Percentiles rank a stretch among this genome's conserved stretches.
phyloP scores from a whole-genome alignment of 2,113 vertebrate species.

The Antechinus flavipes region DNA sequence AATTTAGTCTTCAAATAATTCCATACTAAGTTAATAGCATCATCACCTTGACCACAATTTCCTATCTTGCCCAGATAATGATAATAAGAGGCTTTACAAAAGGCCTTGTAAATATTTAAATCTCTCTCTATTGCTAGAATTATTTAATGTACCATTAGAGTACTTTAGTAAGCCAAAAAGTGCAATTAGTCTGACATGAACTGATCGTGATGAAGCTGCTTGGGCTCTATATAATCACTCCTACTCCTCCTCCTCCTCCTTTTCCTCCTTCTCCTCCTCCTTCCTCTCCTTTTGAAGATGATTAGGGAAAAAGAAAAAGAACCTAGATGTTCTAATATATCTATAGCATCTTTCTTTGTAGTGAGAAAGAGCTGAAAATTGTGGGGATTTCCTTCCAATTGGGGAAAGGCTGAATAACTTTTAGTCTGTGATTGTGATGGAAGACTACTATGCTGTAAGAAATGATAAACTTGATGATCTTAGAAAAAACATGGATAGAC shows the following conservation, averaged over 20 bases:
- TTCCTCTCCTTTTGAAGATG: neutral
- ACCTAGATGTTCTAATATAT: no score
- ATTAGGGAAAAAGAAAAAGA: no score
- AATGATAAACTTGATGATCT: neutral
- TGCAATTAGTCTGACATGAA: neutral
- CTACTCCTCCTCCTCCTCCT: neutral
- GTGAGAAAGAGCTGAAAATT: no score
- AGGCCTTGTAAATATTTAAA: neutral
- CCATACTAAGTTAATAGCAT: neutral
- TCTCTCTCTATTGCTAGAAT: neutral
- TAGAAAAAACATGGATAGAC: neutral
- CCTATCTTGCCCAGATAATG: neutral
- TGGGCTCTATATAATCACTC: neutral
- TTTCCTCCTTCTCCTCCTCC: no score
- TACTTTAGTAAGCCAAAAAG: neutral
- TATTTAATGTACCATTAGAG: neutral
- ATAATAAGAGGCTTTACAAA: neutral
- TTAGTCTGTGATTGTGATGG: no score
- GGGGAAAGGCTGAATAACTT: no score
- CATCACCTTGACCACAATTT: neutral
- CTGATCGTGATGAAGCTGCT: neutral
- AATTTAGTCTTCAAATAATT: neutral
- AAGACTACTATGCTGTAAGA: no score
- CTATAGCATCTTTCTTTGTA: no score
- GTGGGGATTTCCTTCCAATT: no score